phyloP scores from a whole-genome alignment of 2,113 vertebrate species.

The Anthoscopus minutus region DNA sequence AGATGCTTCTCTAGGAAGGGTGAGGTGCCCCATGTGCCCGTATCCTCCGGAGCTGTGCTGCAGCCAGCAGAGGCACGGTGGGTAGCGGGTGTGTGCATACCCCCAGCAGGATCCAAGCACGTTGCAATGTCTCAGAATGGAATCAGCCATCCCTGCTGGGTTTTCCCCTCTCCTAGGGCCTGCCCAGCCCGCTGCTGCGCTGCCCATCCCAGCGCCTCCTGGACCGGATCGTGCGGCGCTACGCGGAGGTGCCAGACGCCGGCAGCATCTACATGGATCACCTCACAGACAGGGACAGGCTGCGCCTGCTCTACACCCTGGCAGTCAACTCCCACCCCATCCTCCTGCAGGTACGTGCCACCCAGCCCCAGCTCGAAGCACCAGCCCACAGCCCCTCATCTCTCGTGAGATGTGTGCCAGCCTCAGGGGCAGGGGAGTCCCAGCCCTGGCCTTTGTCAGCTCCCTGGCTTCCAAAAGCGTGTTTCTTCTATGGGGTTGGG shows the following conservation, averaged over 20 bases:
- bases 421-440: background rate
- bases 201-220: constrained; percentile 81
- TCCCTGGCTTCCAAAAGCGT: accelerated
- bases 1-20: background rate
- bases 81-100: accelerated
- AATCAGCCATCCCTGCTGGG: background rate
- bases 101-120: accelerated
- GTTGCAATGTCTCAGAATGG: background rate
- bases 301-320: constrained; percentile 81
- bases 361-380: background rate
- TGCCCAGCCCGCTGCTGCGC: constrained; percentile 74
- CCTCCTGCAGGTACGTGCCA: constrained; percentile 70
- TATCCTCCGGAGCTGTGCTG: accelerated
- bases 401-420: accelerated
- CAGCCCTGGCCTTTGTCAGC: background rate
- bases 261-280: constrained; percentile 85
- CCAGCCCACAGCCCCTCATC: background rate
- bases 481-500: background rate
- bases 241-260: constrained; percentile 78
- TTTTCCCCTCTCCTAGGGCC: constrained; percentile 58
- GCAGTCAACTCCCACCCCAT: constrained; percentile 80
- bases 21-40: accelerated
- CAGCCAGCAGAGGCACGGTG: accelerated
- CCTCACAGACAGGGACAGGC: constrained; percentile 75
- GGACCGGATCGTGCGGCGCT: constrained; percentile 80